Evolutionary conservation across 2,888 invertebrate genomes (phyloP), one percentile per base, ranked within the genome.

Genomic region (Drosophila ustulata): DNA sequence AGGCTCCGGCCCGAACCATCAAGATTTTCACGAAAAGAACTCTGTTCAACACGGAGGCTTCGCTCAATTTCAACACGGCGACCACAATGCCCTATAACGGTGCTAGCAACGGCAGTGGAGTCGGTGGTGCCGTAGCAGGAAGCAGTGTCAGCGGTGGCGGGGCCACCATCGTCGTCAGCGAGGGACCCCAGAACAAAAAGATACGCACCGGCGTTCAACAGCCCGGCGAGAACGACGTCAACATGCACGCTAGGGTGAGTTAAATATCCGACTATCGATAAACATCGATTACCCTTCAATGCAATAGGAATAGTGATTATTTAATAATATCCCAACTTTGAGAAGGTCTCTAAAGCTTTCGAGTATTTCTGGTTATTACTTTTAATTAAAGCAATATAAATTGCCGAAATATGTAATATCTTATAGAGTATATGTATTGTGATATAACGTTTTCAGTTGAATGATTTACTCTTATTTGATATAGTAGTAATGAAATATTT

Each of bases 101-200:
- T 76, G 88, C 91, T 76, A 88, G 90, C 85, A 89, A 92, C 84
- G 92, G 92, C 71, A 83, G 92, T 83, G 83, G 83, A 56, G 77
- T 75, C 45, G 87, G 82, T 50, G 82, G 85, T 53, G 70, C 83
- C 67, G 82, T 84, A 57, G 82, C 82, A 56, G 86, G 83, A 75
- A 88, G 90, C 66, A 88, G 87, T 57, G 90, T 89, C 47, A 90
- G 90, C 56, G 91, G 91, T 41, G 91, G 91, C 30, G 91, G 92
- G 56, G 90, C 90, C 66, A 82, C 90, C 59, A 88, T 89, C 30
- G 89, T 89, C 32, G 89, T 90, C 67, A 90, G 88, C 70, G 92
- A 92, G 80, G 92, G 92, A 65, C 92, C 92, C 79, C 92, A 92
- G 77, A 92, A 92, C 66, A 92, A 92, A 83, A 92, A 92, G 80